Conservation (phyloP, 1,140 invertebrate species). For the Drosophila nigromelanica region DNA sequence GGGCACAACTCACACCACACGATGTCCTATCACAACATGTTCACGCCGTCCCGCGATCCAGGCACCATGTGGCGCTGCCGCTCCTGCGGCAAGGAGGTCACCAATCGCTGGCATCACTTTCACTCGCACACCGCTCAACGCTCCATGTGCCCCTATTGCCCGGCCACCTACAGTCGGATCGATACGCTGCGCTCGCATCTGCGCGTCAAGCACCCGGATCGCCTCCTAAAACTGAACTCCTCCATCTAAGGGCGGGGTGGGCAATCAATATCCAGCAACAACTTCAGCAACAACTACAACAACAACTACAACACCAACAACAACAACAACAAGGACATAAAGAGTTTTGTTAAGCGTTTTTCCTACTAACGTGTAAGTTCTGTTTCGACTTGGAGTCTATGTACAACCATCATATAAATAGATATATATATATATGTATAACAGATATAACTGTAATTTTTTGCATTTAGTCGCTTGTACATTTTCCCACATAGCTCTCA, state of each 20-base stretch:
- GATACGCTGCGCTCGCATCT: conserved; percentile 92
- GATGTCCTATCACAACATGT: conserved; percentile 92
- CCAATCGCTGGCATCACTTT: conserved; percentile 94
- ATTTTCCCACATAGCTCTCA: conserved; percentile 42
- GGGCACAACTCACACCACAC: conserved; percentile 84
- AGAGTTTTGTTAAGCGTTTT: conserved; percentile 25
- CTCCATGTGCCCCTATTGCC: conserved; percentile 92
- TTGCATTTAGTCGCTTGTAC: conserved; percentile 72
- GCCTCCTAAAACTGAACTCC: conserved; percentile 78
- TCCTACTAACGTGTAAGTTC: conserved; percentile 49
- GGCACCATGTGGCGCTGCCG: conserved; percentile 90
- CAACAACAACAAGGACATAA: conserved; percentile 25
- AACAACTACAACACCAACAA: conserved; percentile 8
- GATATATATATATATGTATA: conserved; percentile 14
- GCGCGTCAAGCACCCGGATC: conserved; percentile 89
- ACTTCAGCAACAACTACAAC: conserved; percentile 29
- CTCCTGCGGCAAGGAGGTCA: conserved; percentile 92
- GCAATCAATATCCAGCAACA: conserved; percentile 14
- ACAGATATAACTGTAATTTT: conserved; percentile 28
- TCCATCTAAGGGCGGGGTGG: conserved; percentile 64
- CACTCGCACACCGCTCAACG: conserved; percentile 92
- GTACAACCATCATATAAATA: conserved; percentile 14
- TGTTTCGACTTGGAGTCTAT: conserved; percentile 13
- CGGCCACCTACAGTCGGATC: conserved; percentile 92
- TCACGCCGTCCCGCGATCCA: conserved; percentile 88